Conservation (phyloP, 92 coral and sea anemone species). For the Muricea muricata region DNA sequence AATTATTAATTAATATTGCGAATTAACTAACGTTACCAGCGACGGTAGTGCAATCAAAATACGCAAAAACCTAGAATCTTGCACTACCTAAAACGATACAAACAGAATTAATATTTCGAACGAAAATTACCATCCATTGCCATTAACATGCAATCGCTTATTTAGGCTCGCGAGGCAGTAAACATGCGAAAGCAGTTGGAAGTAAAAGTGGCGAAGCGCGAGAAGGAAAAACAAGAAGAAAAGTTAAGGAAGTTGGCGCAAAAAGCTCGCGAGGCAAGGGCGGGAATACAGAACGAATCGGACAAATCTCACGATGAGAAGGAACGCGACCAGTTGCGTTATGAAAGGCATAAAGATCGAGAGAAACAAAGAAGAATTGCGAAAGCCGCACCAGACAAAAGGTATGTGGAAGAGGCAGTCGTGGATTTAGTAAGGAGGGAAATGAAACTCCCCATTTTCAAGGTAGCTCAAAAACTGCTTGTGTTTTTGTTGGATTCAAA, state of each 20-base stretch:
- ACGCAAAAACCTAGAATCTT: too few relatives aligned
- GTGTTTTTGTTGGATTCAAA: too few relatives aligned
- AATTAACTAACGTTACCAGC: too few relatives aligned
- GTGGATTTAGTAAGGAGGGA: too few relatives aligned
- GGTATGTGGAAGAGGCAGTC: conserved; percentile 50
- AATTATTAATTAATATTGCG: too few relatives aligned
- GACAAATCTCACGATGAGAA: conserved; percentile 82
- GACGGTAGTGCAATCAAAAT: too few relatives aligned
- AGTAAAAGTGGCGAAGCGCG: conserved; percentile 89
- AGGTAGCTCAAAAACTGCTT: too few relatives aligned
- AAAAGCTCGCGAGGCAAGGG: conserved; percentile 90
- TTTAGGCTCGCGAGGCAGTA: conserved; percentile 94
- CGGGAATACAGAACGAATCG: conserved; percentile 83
- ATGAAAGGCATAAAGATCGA: conserved; percentile 97
- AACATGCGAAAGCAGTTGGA: conserved; percentile 93
- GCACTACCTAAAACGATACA: too few relatives aligned
- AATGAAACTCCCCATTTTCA: too few relatives aligned
- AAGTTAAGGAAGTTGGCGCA: conserved; percentile 85
- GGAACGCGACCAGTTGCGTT: conserved; percentile 89
- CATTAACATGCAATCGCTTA: background rate
- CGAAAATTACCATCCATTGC: too few relatives aligned
- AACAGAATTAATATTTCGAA: too few relatives aligned
- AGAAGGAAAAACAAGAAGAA: conserved; percentile 92
- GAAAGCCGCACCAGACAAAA: conserved; percentile 96
- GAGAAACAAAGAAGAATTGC: conserved; percentile 92